Evolutionary conservation across 2,797 vertebrate genomes (phyloP).

Genomic region (Tarsius wallacei): DNA sequence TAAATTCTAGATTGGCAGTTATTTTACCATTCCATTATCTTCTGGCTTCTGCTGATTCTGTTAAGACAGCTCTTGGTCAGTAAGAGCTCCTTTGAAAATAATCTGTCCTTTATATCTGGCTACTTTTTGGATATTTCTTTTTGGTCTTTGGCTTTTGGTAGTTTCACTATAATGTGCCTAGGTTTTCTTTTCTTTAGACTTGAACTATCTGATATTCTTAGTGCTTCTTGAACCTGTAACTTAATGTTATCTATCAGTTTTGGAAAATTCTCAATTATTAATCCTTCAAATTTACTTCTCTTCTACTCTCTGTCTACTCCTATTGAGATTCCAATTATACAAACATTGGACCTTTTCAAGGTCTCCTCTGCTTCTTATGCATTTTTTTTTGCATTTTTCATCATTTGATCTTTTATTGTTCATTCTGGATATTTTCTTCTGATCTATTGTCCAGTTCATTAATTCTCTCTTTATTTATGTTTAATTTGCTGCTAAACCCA

Average conservation of each 20-base stretch:
- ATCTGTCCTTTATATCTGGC: constrained; percentile 2
- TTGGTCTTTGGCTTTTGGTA: constrained; percentile 40
- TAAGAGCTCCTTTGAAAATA: neutral
- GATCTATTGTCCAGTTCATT: constrained; percentile 4
- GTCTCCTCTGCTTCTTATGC: neutral
- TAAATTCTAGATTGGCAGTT: constrained; percentile 37
- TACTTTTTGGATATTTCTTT: constrained; percentile 18
- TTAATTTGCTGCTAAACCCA: neutral
- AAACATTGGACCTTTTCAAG: constrained; percentile 11
- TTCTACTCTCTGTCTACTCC: neutral
- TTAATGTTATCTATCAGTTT: constrained; percentile 1
- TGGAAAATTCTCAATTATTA: constrained; percentile 44
- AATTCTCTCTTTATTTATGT: constrained; percentile 56
- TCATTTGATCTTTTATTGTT: constrained; percentile 62
- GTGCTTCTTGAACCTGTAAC: neutral
- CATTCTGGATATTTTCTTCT: constrained; percentile 24
- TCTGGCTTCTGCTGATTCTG: neutral
- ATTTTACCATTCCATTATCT: constrained; percentile 4
- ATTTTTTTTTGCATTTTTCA: neutral
- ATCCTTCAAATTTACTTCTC: constrained; percentile 39
- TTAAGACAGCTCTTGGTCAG: neutral
- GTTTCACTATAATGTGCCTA: constrained; percentile 30
- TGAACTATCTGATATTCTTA: constrained; percentile 10
- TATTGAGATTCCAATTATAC: neutral
- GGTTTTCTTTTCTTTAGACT: constrained; percentile 54